phyloP scores from a whole-genome alignment of 2,888 invertebrate species.

The Dione vanillae region DNA sequence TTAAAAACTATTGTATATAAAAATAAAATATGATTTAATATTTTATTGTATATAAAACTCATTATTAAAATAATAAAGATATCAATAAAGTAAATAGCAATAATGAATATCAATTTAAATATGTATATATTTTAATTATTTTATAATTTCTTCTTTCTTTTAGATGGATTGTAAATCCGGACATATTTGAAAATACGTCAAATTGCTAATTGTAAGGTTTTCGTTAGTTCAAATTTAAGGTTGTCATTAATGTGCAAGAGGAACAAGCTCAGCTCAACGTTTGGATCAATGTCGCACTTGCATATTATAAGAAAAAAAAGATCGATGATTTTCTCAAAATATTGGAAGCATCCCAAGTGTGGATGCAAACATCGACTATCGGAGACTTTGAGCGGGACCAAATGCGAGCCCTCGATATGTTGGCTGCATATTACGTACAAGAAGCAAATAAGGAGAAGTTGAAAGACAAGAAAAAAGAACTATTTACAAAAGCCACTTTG shows the following conservation, averaged over 20 bases:
- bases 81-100: not conserved
- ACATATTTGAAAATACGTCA: no score
- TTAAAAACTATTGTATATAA: slow-evolving; percentile 1
- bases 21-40: not conserved
- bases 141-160: no score
- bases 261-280: slow-evolving; percentile 95
- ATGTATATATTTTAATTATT: no score
- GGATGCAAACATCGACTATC: slow-evolving; percentile 93
- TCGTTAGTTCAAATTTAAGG: no score
- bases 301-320: slow-evolving; percentile 97
- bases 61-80: not conserved
- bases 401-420: slow-evolving; percentile 98
- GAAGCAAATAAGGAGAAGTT: slow-evolving; percentile 97
- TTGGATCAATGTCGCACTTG: slow-evolving; percentile 99
- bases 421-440: slow-evolving; percentile 99
- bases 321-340: slow-evolving; percentile 97
- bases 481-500: slow-evolving; percentile 97
- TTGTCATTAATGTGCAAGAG: no score
- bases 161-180: no score
- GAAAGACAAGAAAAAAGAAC: slow-evolving; percentile 96
- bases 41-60: not conserved
- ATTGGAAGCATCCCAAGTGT: slow-evolving; percentile 93
- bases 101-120: not conserved
- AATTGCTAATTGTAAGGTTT: no score
- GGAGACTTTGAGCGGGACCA: slow-evolving; percentile 98